Evolutionary conservation across 2,888 invertebrate genomes (phyloP).

Genomic region (Axea sp.): DNA sequence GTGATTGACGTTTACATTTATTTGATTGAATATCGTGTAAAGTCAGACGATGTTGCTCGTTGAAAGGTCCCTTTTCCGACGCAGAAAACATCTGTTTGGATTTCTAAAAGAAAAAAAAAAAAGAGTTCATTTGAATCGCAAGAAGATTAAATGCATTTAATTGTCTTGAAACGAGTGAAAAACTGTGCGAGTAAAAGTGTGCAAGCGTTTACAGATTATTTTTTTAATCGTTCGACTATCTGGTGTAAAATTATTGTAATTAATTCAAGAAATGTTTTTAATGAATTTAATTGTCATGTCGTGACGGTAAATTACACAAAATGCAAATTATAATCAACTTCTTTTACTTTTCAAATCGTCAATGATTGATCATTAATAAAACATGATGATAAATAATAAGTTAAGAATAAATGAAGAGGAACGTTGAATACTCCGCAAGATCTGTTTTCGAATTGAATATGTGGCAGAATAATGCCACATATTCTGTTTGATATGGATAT

Average conservation of each 20-base stretch:
- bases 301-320: not conserved
- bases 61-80: constrained; percentile 3
- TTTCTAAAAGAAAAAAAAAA: constrained; percentile 18
- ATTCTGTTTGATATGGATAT: no score
- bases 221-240: constrained; percentile 4
- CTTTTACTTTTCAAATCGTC: not conserved
- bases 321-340: not conserved
- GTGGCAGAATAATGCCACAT: no score
- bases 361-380: no score
- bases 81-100: not conserved
- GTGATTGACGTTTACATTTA: constrained; percentile 35
- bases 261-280: constrained; percentile 10
- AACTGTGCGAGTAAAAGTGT: constrained; percentile 33
- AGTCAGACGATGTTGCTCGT: not conserved
- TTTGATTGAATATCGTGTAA: constrained; percentile 5
- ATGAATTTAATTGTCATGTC: constrained; percentile 13
- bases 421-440: no score
- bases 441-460: no score
- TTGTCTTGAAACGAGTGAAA: constrained; percentile 25
- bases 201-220: not conserved
- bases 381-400: no score
- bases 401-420: no score
- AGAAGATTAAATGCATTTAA: constrained; percentile 3
- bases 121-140: constrained; percentile 3
- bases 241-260: constrained; percentile 34